Conservation (phyloP, 2,888 invertebrate species). For the Phymatocera aterrima region DNA sequence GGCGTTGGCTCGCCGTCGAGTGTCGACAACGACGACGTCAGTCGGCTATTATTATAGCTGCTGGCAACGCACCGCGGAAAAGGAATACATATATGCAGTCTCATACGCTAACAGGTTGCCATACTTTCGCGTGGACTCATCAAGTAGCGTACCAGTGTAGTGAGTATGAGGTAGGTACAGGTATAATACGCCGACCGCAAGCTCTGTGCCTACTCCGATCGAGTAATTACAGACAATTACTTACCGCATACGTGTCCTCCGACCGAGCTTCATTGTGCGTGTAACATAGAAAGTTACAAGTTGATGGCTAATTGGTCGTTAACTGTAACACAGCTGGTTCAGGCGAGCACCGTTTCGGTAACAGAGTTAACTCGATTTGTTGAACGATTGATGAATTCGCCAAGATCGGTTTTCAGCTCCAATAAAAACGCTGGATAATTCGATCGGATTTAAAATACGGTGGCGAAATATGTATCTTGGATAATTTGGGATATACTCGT, state of each 20-base stretch:
- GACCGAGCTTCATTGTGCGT: not conserved
- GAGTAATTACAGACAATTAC: slow-evolving; percentile 34
- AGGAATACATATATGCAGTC: not conserved
- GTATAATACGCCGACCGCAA: slow-evolving; percentile 12
- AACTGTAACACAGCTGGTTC: not conserved
- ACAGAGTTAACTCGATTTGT: not conserved
- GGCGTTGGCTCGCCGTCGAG: not conserved
- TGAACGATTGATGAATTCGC: not conserved
- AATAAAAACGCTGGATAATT: not conserved
- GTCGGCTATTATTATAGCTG: not conserved
- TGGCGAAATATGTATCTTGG: too few relatives aligned
- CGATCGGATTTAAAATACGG: too few relatives aligned
- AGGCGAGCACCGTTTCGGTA: not conserved
- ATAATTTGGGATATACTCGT: too few relatives aligned
- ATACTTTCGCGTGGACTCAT: not conserved
- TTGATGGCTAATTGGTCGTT: not conserved
- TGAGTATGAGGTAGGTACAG: too few relatives aligned
- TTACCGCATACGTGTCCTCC: slow-evolving; percentile 9
- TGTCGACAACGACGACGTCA: too few relatives aligned
- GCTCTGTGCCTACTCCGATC: not conserved
- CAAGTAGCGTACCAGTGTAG: not conserved
- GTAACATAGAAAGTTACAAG: slow-evolving; percentile 1
- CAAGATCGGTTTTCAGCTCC: not conserved
- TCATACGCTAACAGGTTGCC: not conserved
- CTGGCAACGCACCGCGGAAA: slow-evolving; percentile 1